Conservation (phyloP, 2,113 vertebrate species). For the Alexandromys fortis region DNA sequence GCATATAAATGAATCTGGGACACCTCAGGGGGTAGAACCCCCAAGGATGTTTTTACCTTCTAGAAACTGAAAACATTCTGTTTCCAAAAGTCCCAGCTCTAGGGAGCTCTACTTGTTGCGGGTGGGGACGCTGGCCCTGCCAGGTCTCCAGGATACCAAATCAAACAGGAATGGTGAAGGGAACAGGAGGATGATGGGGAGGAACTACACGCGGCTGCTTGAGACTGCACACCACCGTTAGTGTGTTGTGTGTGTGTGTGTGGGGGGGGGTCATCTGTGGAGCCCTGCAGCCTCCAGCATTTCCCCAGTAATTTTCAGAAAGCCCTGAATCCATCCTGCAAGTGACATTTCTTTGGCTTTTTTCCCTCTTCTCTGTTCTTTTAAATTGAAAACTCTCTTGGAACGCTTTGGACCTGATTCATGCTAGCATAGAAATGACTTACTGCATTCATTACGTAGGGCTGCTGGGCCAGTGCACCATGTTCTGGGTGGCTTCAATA, state of each 20-base stretch:
- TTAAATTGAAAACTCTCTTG: background rate
- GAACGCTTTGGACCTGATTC: background rate
- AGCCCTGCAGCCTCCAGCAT: background rate
- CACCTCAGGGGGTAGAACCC: background rate
- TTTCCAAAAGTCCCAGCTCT: slow-evolving; percentile 36
- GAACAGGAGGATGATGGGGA: fast-evolving
- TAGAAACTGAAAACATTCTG: background rate
- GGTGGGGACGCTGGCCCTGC: background rate
- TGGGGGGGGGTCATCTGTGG: fast-evolving
- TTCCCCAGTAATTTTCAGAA: background rate
- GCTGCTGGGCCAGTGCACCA: fast-evolving
- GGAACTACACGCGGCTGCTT: fast-evolving
- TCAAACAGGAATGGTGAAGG: background rate
- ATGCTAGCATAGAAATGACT: background rate
- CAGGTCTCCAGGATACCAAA: slow-evolving; percentile 43
- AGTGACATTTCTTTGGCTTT: background rate
- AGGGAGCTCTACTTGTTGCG: background rate
- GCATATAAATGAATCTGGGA: background rate
- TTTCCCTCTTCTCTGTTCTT: background rate
- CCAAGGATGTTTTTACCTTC: background rate
- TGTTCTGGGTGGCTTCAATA: background rate
- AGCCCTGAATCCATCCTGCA: background rate
- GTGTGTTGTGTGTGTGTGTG: background rate
- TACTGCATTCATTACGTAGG: background rate
- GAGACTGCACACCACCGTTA: background rate